phyloP scores from a whole-genome alignment of 2,797 vertebrate genomes.

The Scarus forsteni region DNA sequence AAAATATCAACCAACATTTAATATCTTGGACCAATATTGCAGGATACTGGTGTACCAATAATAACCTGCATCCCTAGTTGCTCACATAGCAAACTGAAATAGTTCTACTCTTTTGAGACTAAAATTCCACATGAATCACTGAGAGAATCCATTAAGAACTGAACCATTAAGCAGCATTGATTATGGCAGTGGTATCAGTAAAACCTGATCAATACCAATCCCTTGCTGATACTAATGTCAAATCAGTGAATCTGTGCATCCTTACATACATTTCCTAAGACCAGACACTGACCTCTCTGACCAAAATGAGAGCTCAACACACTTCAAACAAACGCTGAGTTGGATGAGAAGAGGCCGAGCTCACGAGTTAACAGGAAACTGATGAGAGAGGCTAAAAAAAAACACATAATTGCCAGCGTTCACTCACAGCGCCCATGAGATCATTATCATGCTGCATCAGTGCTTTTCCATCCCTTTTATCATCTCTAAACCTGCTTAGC shows the following conservation, averaged over 20 bases:
- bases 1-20: too few species aligned
- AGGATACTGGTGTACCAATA: too few species aligned
- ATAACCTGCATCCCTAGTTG: too few species aligned
- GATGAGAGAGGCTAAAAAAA: conserved; percentile 45
- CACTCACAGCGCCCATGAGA: conserved; percentile 59
- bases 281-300: conserved; percentile 50
- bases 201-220: too few species aligned
- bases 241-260: too few species aligned
- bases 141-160: too few species aligned
- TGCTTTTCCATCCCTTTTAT: conserved; percentile 51
- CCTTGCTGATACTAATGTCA: too few species aligned
- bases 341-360: conserved; percentile 36
- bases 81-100: too few species aligned
- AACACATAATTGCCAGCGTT: conserved; percentile 53
- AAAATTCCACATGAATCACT: too few species aligned
- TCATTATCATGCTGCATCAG: conserved; percentile 61
- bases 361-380: conserved; percentile 51
- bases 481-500: conserved; percentile 51
- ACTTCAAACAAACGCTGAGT: conserved; percentile 46
- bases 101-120: too few species aligned
- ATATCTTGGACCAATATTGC: too few species aligned
- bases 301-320: conserved; percentile 36
- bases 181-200: not conserved
- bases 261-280: conserved; percentile 34
- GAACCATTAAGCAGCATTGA: too few species aligned